These are phyloP conservation scores for Pedetes capensis DNA, from an alignment of 2,113 vertebrate genomes.

Conservation along the genomic window DNA sequence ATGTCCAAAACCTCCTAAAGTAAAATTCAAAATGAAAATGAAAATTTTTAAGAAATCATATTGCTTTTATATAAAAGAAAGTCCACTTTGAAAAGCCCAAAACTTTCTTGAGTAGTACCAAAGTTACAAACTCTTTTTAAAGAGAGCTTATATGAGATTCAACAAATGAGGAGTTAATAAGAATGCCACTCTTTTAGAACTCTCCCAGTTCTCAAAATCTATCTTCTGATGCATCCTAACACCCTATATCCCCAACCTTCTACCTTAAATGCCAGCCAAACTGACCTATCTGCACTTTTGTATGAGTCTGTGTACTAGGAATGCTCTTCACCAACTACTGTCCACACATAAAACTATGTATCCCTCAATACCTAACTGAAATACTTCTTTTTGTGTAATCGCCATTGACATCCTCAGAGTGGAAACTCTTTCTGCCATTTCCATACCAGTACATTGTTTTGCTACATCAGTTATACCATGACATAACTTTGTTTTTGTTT, in stretches of 20 bases:
- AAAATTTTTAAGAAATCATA: neutral
- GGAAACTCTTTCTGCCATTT: neutral
- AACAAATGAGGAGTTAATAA: neutral
- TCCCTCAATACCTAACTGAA: neutral
- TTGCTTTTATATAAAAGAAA: neutral
- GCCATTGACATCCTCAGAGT: neutral
- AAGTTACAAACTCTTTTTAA: neutral
- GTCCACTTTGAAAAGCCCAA: neutral
- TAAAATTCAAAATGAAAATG: slow-evolving; percentile 58
- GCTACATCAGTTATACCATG: neutral
- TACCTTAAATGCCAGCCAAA: neutral
- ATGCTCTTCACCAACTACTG: neutral
- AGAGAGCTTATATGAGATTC: neutral
- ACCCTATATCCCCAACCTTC: neutral
- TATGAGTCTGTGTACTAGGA: neutral
- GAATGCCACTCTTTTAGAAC: neutral
- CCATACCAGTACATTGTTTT: neutral
- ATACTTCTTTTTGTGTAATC: neutral
- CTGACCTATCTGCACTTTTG: neutral
- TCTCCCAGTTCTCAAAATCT: neutral
- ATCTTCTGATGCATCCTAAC: neutral
- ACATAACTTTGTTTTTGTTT: neutral
- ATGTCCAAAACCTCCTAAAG: slow-evolving; percentile 90
- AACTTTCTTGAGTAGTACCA: neutral
- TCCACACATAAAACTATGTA: neutral